These are phyloP conservation scores for Apocrypta bakeri DNA, from an alignment of 1,140 invertebrate species.

Conservation along the genomic window DNA sequence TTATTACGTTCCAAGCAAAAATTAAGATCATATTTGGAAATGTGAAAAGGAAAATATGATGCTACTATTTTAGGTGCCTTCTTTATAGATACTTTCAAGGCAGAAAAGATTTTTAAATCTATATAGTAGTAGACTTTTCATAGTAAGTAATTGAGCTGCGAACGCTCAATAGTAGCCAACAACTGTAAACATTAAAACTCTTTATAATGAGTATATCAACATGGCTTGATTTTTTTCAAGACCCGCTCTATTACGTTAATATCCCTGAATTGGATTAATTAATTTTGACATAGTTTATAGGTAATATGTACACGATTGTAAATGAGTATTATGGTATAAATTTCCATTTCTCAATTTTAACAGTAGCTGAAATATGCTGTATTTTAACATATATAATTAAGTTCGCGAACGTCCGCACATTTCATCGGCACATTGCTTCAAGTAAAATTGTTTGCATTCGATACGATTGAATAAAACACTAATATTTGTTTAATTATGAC, in stretches of 20 bases:
- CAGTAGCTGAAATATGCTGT: background rate
- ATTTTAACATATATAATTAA: background rate
- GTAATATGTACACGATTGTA: background rate
- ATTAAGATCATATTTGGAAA: background rate
- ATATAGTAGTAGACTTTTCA: background rate
- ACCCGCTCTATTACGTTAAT: background rate
- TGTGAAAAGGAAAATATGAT: background rate
- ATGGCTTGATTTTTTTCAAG: constrained; percentile 26
- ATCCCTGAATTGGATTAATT: background rate
- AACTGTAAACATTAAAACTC: background rate
- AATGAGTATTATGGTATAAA: background rate
- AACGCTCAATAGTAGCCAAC: constrained; percentile 3
- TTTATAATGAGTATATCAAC: constrained; percentile 14
- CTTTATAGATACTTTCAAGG: constrained; percentile 1
- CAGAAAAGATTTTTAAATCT: background rate
- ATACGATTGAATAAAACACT: background rate
- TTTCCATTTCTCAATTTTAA: background rate
- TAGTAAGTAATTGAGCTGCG: constrained; percentile 14
- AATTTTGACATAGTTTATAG: background rate
- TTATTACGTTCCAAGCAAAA: constrained; percentile 9
- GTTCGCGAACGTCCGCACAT: background rate
- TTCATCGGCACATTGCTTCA: background rate
- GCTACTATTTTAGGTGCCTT: constrained; percentile 17
- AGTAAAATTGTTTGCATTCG: background rate
- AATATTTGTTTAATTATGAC: background rate